Conservation (phyloP, 2,113 vertebrate genomes). For the Vanacampus margaritifer region DNA sequence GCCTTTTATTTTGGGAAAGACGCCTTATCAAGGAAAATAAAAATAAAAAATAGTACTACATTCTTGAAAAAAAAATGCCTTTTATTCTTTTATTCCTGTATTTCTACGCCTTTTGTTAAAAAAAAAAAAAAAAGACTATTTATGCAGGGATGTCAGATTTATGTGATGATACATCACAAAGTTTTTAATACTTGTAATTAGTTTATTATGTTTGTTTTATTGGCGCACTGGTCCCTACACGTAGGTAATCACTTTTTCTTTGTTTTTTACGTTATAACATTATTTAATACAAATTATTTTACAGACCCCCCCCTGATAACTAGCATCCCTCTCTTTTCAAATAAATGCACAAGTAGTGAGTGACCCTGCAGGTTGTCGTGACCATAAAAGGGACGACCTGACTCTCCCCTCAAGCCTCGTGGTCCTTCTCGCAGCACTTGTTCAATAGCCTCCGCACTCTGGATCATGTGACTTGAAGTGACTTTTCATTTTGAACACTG, state of each 20-base stretch:
- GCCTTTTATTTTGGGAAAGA: too few relatives aligned
- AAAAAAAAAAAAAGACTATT: too few relatives aligned
- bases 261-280: neutral
- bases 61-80: too few relatives aligned
- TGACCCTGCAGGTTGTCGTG: neutral
- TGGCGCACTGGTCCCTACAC: neutral
- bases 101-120: too few relatives aligned
- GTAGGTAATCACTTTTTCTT: neutral
- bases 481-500: conserved; percentile 17
- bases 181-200: neutral
- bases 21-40: too few relatives aligned
- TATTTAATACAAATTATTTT: neutral
- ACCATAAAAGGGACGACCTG: neutral
- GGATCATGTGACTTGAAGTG: neutral
- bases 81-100: too few relatives aligned
- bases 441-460: neutral
- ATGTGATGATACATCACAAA: neutral
- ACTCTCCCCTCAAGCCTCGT: neutral
- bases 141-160: too few relatives aligned
- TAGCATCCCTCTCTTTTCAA: neutral
- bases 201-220: neutral
- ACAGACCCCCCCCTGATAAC: too few relatives aligned
- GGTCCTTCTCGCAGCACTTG: neutral
- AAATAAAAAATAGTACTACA: too few relatives aligned
- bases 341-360: neutral